Percentiles rank a stretch among this genome's conserved stretches.
Conservation (phyloP, 2,113 vertebrate genomes). For the Triplophysa rosa region DNA sequence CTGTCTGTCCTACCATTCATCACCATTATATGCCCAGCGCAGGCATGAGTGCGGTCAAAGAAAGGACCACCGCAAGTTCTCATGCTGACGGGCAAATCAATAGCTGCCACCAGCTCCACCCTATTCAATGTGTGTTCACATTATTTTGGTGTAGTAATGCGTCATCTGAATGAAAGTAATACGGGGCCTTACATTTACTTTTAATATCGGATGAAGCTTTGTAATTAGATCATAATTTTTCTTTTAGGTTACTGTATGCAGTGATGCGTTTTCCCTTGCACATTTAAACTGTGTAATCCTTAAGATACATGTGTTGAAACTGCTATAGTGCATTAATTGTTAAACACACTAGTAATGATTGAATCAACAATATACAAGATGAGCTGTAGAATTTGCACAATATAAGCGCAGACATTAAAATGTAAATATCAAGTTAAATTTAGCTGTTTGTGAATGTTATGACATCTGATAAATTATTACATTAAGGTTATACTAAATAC, state of each 20-base stretch:
- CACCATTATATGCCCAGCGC: constrained; percentile 36
- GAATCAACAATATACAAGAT: constrained; percentile 26
- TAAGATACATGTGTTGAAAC: neutral
- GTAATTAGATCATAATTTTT: constrained; percentile 13
- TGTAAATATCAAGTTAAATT: constrained; percentile 39
- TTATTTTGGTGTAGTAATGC: neutral
- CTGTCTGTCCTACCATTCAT: constrained; percentile 37
- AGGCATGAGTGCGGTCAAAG: constrained; percentile 26
- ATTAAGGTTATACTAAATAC: constrained; percentile 62
- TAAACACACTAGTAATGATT: constrained; percentile 36
- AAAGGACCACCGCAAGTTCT: constrained; percentile 40
- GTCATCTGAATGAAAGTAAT: constrained; percentile 26
- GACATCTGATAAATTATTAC: constrained; percentile 65
- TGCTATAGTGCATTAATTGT: constrained; percentile 38
- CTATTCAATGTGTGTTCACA: neutral
- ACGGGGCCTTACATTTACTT: neutral
- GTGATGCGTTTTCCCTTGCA: neutral
- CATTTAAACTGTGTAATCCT: neutral
- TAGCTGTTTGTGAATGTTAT: constrained; percentile 68
- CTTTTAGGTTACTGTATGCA: neutral
- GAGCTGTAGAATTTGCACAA: constrained; percentile 16
- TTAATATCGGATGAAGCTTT: constrained; percentile 31
- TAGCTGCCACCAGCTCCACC: constrained; percentile 29
- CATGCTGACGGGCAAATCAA: constrained; percentile 54
- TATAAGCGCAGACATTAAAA: constrained; percentile 36